Evolutionary conservation across 2,113 vertebrate genomes (phyloP), one percentile per base, ranked within the genome.

Genomic region (Heterotis niloticus): DNA sequence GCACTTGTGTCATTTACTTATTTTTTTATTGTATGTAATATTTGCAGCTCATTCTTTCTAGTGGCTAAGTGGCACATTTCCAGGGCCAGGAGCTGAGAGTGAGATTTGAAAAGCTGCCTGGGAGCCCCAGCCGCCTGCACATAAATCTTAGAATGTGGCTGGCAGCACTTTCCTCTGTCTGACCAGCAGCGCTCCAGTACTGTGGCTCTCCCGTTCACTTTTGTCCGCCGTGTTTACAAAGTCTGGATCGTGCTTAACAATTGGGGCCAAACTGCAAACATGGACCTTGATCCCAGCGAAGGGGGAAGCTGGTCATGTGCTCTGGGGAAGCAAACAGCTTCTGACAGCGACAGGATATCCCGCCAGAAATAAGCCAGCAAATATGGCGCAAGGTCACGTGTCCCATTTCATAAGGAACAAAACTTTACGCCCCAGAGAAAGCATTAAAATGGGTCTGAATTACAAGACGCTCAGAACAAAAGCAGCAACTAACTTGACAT

Each of bases 1-100:
- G 72, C 51, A 79, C 79, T 79, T 73, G 34, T 80, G 70, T 72
- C 66, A 52, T 79, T 79, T 75, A 12, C 66, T 64, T 75, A 66
- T 26, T 23, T 65, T 64, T 76, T 64, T 71, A 64, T 59, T 71
- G 65, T 79, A 73, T 82, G 78, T 78, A 81, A 83, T 84, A 81
- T 84, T 85, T 87, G 84, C 66, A 68, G 70, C 79, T 85, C 77
- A 81, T 82, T 81, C 79, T 56, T 82, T 65, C 84, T 82, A 83
- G 81, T 84, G 86, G 80, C 29, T 84, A 64, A 10, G 34, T 87
- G 84, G 86, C 84, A 82, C 79, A 75, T 66, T 44, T 82, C 86
- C 84, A 87, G 75, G 70, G 29, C 76, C 68, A 66, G 34, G 64
- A 44, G 64, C 70, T 82, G 82, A 76, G 80, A 85, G 81, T 82